These are phyloP conservation scores for Ivindomyrus marchei DNA, from an alignment of 2,113 vertebrate genomes.

Conservation along the genomic window DNA sequence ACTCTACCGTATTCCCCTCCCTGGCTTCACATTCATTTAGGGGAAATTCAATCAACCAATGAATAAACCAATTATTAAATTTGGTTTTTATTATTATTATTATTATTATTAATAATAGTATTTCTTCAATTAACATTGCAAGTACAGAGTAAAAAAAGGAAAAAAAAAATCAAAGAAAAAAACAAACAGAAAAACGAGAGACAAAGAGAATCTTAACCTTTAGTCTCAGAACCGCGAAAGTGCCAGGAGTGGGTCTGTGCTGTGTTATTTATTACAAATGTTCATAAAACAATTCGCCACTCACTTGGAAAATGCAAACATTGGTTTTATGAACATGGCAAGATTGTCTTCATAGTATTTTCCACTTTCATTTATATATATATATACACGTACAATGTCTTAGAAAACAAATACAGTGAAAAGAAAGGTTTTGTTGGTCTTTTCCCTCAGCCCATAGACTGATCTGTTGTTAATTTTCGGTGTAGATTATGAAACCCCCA, in stretches of 20 bases:
- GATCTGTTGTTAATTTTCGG: not conserved
- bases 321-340: constrained; percentile 47
- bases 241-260: constrained; percentile 67
- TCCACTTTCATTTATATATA: constrained; percentile 42
- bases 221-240: constrained; percentile 56
- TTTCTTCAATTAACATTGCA: constrained; percentile 68
- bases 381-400: constrained; percentile 35
- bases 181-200: constrained; percentile 53
- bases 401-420: constrained; percentile 31
- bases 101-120: constrained; percentile 69
- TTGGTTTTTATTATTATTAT: constrained; percentile 61
- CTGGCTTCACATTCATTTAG: constrained; percentile 7
- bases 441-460: not conserved
- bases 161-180: constrained; percentile 48
- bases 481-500: not conserved
- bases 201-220: constrained; percentile 42
- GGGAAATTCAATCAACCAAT: constrained; percentile 16
- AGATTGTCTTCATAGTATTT: constrained; percentile 62
- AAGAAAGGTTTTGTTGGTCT: constrained; percentile 20
- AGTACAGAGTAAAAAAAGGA: constrained; percentile 62
- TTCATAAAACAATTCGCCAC: constrained; percentile 42
- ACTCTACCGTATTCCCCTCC: not conserved
- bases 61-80: constrained; percentile 46
- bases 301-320: constrained; percentile 36
- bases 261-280: constrained; percentile 51